phyloP scores from a whole-genome alignment of 2,113 vertebrate species.

The Calidris pygmaea region DNA sequence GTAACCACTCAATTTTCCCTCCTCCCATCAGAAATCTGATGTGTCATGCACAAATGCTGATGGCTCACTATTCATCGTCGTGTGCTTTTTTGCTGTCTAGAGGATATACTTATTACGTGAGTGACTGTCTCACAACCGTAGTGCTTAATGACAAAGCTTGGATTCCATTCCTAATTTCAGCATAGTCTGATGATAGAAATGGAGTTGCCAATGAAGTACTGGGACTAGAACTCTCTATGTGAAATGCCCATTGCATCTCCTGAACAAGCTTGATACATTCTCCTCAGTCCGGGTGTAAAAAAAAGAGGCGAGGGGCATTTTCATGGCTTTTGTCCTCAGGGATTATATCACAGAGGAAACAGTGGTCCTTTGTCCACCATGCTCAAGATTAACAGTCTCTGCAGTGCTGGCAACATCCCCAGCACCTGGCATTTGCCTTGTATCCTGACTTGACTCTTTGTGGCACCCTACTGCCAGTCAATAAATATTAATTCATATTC shows the following conservation, averaged over 20 bases:
- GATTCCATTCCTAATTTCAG: not conserved
- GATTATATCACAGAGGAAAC: not conserved
- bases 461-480: not conserved
- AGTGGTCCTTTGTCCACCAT: not conserved
- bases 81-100: not conserved
- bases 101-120: not conserved
- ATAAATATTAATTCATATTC: not conserved
- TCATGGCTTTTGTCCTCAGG: not conserved
- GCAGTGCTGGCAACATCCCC: not conserved
- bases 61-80: not conserved
- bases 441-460: not conserved
- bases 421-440: not conserved
- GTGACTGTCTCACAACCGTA: not conserved
- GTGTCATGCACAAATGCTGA: not conserved
- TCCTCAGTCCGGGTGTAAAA: not conserved
- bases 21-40: not conserved
- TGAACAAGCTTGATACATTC: not conserved
- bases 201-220: not conserved
- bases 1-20: not conserved
- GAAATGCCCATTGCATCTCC: not conserved
- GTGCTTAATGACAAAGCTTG: not conserved
- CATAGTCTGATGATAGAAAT: not conserved
- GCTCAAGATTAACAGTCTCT: not conserved
- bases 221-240: not conserved
- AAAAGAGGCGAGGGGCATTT: not conserved